Evolutionary conservation across 2,797 vertebrate genomes (phyloP).

Genomic region (Crenichthys baileyi): DNA sequence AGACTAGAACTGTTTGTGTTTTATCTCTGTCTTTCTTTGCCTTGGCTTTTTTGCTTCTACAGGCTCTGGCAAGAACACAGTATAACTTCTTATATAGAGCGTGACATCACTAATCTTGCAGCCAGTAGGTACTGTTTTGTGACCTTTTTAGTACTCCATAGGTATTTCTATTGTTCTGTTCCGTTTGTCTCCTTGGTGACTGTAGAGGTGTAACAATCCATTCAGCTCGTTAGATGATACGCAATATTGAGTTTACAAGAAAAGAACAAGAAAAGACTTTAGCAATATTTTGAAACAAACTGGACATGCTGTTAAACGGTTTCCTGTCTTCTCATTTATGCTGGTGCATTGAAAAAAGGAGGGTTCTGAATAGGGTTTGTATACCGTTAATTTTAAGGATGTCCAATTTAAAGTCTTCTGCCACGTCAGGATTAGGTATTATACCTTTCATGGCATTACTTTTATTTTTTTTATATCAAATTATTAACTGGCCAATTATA

Average conservation of each 20-base stretch:
- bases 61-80: not conserved
- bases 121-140: not conserved
- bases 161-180: not conserved
- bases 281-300: slow-evolving; percentile 1
- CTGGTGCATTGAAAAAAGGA: not conserved
- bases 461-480: not conserved
- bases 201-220: not conserved
- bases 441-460: not conserved
- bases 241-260: not conserved
- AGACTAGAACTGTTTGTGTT: not conserved
- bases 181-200: not conserved
- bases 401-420: not conserved
- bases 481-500: too few species aligned
- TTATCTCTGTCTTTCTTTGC: not conserved
- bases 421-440: not conserved
- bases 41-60: not conserved
- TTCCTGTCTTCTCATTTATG: too few species aligned
- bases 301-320: not conserved
- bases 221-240: not conserved
- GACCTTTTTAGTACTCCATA: not conserved
- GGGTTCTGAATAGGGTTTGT: not conserved
- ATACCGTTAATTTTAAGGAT: too few species aligned
- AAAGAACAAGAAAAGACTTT: not conserved
- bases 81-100: not conserved
- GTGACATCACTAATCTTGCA: not conserved